Base-by-base conservation (phyloP, 2,113 vertebrate species). In the Chrysemys picta region DNA sequence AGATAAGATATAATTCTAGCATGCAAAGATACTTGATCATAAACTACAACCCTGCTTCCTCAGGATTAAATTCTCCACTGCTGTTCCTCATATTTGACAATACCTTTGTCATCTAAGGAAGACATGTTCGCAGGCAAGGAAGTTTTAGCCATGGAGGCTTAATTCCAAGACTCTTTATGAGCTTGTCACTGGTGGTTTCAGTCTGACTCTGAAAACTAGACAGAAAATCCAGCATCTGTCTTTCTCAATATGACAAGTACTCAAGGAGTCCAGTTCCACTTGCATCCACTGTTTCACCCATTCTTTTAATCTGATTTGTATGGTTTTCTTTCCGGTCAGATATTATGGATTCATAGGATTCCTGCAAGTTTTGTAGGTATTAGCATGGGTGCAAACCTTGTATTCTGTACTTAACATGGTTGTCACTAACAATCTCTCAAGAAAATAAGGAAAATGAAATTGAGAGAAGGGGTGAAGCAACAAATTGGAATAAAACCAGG, bases 401-500 rank as follows among this genome's bases (percentile, higher is more conserved):
- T 96, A 88, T 96, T 91, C 59, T 90, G 31, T 94, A 92, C 91
- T 89, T 97, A 65, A 75, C 76, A 29, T 52, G 22, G 27, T 65
- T 90, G 80, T 93, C 95, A 42, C 83, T 50, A 91, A 79, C 90
- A 92, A 62, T 93, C 80, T 87, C 84, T 96, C 91, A 95, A 54
- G 86, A 84, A 38, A 96, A 49, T 81, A 85, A 84, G 72, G 89
- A 95, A 42, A 96, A 62, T 94, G 42, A 91, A 96, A 96, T 59
- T 91, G 95, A 96, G n/a, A 85, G 93, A 94, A 92, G 94, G 49
- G 81, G 95, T 96, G 93, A 80, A 97, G 91, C 91, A 96, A 91
- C 87, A 84, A 83, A 91, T 95, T 89, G 89, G 25, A 91, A 13
- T 10, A 94, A 56, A 75, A 95, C 50, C 80, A 82, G 94, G 93